Evolutionary conservation across 2,797 vertebrate species (phyloP).

Genomic region (Florisuga fusca): DNA sequence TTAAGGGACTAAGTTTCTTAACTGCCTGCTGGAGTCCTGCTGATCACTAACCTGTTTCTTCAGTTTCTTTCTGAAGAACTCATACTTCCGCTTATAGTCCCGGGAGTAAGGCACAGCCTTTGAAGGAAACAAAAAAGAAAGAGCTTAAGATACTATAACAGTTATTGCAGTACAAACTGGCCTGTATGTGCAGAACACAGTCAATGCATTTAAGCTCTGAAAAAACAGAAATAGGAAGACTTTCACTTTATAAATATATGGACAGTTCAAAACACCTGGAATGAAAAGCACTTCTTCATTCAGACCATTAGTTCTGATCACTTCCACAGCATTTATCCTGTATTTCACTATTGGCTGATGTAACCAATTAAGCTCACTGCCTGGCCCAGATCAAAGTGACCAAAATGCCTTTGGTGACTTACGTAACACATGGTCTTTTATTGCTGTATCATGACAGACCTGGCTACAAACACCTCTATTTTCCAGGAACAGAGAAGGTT

Average conservation of each 20-base stretch:
- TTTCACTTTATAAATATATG: neutral
- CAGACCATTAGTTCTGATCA: neutral
- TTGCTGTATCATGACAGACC: conserved; percentile 44
- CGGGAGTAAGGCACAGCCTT: conserved; percentile 99
- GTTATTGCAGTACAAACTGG: neutral
- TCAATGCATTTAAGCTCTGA: neutral
- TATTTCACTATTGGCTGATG: neutral
- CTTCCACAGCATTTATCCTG: neutral
- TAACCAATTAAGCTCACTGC: neutral
- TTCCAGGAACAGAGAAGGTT: conserved; percentile 50
- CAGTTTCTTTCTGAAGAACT: conserved; percentile 96
- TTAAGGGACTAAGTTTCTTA: neutral
- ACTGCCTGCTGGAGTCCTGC: neutral
- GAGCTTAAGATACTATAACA: neutral
- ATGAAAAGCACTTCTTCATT: neutral
- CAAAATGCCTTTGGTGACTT: conserved; percentile 35
- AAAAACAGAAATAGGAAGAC: neutral
- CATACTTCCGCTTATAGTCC: conserved; percentile 98
- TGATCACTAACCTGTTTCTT: conserved; percentile 91
- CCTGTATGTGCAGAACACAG: neutral
- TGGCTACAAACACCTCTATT: conserved; percentile 61
- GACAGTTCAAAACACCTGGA: neutral
- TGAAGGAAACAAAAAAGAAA: neutral
- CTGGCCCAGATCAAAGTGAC: neutral
- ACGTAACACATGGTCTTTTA: neutral